Conservation (phyloP, 2,888 invertebrate species). For the Scaptomyza caliginosa region DNA sequence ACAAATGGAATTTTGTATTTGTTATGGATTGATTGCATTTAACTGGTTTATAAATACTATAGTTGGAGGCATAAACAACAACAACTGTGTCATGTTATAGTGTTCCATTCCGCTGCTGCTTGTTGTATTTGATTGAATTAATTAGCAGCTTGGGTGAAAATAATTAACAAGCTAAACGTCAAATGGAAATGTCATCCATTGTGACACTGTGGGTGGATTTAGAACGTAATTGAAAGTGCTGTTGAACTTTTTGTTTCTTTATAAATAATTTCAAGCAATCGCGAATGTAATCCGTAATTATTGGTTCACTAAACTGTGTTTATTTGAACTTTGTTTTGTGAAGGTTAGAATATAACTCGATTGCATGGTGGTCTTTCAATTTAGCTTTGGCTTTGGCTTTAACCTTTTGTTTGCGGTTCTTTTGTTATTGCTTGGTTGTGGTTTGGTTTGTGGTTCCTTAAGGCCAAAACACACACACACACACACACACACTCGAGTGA, state of each 20-base stretch:
- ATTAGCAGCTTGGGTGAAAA: constrained; percentile 27
- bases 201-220: neutral
- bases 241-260: no score
- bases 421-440: constrained; percentile 13
- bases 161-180: constrained; percentile 27
- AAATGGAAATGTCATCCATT: neutral
- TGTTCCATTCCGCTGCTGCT: constrained; percentile 14
- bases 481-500: constrained; percentile 40
- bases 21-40: constrained; percentile 1
- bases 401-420: constrained; percentile 50
- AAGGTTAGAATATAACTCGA: no score
- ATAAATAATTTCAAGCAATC: no score
- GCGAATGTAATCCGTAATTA: no score
- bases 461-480: no score
- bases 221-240: no score
- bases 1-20: neutral
- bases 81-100: neutral
- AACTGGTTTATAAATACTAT: constrained; percentile 12
- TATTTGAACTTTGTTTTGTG: no score
- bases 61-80: neutral
- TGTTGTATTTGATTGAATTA: constrained; percentile 3
- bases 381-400: constrained; percentile 27
- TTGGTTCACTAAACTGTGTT: no score
- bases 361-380: neutral
- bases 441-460: constrained; percentile 4